phyloP scores from a whole-genome alignment of 2,797 vertebrate genomes.

The Psittacula echo region DNA sequence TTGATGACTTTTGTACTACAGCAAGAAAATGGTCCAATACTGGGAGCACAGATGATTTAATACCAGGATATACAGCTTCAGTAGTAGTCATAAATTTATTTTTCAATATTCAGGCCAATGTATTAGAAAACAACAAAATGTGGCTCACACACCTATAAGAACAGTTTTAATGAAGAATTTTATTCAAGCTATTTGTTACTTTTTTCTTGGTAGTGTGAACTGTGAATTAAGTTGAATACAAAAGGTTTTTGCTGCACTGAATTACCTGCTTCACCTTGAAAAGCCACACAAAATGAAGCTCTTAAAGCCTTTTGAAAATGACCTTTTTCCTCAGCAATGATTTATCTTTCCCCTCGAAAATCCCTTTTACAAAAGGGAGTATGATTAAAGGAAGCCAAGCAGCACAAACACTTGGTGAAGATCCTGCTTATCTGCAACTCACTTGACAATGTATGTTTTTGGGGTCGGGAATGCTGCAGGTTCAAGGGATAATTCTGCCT shows the following conservation, averaged over 20 bases:
- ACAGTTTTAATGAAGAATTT: constrained; percentile 68
- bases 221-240: constrained; percentile 80
- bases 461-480: constrained; percentile 86
- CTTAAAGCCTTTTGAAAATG: constrained; percentile 87
- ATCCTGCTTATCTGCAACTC: constrained; percentile 86
- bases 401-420: constrained; percentile 82
- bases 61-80: constrained; percentile 13
- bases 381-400: constrained; percentile 83
- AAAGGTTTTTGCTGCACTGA: constrained; percentile 76
- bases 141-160: constrained; percentile 2
- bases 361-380: constrained; percentile 83
- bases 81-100: constrained; percentile 52
- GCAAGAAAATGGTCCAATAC: constrained; percentile 21
- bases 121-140: constrained; percentile 60
- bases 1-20: constrained; percentile 32
- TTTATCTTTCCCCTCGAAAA: constrained; percentile 88
- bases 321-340: constrained; percentile 91
- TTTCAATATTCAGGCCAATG: constrained; percentile 31
- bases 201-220: constrained; percentile 66
- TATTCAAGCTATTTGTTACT: constrained; percentile 71
- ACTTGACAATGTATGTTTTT: constrained; percentile 83
- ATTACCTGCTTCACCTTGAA: constrained; percentile 85
- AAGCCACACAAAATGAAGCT: constrained; percentile 85
- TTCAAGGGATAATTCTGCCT: constrained; percentile 92
- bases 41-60: constrained; percentile 52